Evolutionary conservation across 2,797 vertebrate genomes (phyloP).

Genomic region (Cottoperca gobio): DNA sequence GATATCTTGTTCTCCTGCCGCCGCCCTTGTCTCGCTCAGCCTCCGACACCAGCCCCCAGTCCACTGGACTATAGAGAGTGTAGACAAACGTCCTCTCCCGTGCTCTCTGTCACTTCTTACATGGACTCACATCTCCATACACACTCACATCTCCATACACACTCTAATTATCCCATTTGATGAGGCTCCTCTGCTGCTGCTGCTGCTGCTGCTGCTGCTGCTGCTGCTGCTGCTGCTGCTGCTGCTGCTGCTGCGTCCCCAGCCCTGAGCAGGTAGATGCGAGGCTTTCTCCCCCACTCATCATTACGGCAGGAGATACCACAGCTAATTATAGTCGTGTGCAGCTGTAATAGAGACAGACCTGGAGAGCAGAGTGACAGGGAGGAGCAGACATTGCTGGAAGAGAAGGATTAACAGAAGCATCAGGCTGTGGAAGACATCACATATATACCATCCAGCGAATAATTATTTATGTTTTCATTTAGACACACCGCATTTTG

Average conservation of each 20-base stretch:
- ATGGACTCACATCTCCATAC: conserved; percentile 62
- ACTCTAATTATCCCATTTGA: conserved; percentile 74
- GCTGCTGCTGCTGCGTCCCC: conserved; percentile 34
- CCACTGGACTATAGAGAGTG: conserved; percentile 46
- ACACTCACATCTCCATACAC: conserved; percentile 54
- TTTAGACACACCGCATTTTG: not conserved
- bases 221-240: not conserved
- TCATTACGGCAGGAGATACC: conserved; percentile 73
- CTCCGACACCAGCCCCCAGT: conserved; percentile 25
- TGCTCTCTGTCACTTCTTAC: conserved; percentile 70
- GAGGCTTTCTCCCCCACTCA: conserved; percentile 56
- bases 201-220: conserved; percentile 3
- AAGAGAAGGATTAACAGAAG: conserved; percentile 45
- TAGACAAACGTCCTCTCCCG: conserved; percentile 53
- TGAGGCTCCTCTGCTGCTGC: conserved; percentile 14
- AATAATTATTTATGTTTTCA: not conserved
- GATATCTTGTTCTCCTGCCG: conserved; percentile 41
- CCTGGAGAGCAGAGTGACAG: conserved; percentile 55
- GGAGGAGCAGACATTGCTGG: conserved; percentile 37
- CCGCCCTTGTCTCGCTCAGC: conserved; percentile 46
- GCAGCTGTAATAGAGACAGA: conserved; percentile 63
- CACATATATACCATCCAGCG: not conserved
- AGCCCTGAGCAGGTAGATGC: conserved; percentile 55
- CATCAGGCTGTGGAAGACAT: conserved; percentile 8
- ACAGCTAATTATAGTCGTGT: conserved; percentile 72